These are phyloP conservation scores for Trilocha varians DNA, from an alignment of 2,888 invertebrate species.

Conservation along the genomic window DNA sequence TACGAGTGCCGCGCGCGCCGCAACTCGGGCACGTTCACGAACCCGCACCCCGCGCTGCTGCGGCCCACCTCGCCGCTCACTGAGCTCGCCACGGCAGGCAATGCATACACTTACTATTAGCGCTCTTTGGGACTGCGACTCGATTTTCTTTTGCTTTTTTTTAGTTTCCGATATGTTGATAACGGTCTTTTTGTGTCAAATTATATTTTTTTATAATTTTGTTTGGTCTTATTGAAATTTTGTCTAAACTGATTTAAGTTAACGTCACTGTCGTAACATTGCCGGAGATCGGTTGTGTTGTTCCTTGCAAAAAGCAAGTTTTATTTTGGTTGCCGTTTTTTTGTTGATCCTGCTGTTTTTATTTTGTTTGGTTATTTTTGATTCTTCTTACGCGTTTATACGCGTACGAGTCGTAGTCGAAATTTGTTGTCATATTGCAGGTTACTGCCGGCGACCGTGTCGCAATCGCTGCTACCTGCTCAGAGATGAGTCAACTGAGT, in stretches of 20 bases:
- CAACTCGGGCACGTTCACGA: slow-evolving; percentile 62
- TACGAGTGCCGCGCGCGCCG: slow-evolving; percentile 50
- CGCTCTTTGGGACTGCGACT: not conserved
- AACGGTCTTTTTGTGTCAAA: not conserved
- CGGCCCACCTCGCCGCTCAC: slow-evolving; percentile 51
- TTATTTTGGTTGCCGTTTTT: not conserved
- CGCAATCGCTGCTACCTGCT: slow-evolving; percentile 39
- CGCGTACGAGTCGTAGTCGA: slow-evolving; percentile 16
- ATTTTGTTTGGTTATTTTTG: slow-evolving; percentile 10
- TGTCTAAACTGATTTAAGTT: too few species aligned
- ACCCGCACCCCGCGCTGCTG: slow-evolving; percentile 58
- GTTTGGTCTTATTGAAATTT: too few species aligned
- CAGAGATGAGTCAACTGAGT: slow-evolving; percentile 54
- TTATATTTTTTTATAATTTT: not conserved
- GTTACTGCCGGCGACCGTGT: slow-evolving; percentile 46
- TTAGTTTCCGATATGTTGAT: not conserved
- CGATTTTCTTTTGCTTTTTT: not conserved
- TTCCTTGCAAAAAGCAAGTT: too few species aligned
- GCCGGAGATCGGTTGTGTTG: too few species aligned
- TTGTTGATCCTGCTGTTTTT: slow-evolving; percentile 5
- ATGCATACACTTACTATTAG: not conserved
- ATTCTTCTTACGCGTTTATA: slow-evolving; percentile 12
- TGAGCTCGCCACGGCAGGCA: slow-evolving; percentile 50
- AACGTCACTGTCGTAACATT: too few species aligned
- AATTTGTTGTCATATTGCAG: slow-evolving; percentile 41